Evolutionary conservation across 2,888 invertebrate genomes (phyloP).

Genomic region (Bimastos eiseni): DNA sequence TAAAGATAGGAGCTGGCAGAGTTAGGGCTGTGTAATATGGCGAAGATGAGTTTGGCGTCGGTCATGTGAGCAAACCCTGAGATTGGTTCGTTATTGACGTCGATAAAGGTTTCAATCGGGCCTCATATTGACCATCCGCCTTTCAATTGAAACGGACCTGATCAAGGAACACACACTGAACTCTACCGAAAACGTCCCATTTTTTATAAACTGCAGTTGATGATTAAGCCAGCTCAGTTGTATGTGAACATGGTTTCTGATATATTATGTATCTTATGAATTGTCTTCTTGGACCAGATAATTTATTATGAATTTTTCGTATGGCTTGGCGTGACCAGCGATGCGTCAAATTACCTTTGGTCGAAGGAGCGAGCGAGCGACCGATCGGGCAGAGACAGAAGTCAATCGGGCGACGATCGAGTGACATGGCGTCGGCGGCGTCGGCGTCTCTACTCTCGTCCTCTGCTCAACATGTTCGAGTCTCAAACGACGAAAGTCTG

Average conservation of each 20-base stretch:
- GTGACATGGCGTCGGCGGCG: neutral
- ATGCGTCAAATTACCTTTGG: conserved; percentile 23
- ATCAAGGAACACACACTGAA: neutral
- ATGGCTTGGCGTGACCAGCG: neutral
- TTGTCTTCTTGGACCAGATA: neutral
- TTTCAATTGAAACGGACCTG: neutral
- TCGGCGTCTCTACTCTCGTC: neutral
- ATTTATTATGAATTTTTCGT: conserved; percentile 16
- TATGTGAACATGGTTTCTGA: neutral
- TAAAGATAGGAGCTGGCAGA: too few species aligned
- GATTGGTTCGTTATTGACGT: too few species aligned
- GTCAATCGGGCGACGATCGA: conserved; percentile 2
- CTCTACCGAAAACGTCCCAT: neutral
- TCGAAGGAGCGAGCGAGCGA: neutral
- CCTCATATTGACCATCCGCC: neutral
- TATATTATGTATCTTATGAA: conserved; percentile 9
- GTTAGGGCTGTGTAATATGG: too few species aligned
- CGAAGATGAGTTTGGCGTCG: too few species aligned
- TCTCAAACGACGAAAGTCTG: conserved; percentile 5
- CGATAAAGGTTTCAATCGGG: neutral
- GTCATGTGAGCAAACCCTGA: too few species aligned
- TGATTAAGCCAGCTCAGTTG: neutral
- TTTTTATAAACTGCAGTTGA: neutral
- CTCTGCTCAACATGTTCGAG: conserved; percentile 18
- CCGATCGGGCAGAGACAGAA: neutral